Percentiles rank a stretch among this genome's conserved stretches.
These are phyloP conservation scores for Stichodactyla helianthus DNA, from an alignment of 64 coral and sea anemone genomes.

Conservation along the genomic window DNA sequence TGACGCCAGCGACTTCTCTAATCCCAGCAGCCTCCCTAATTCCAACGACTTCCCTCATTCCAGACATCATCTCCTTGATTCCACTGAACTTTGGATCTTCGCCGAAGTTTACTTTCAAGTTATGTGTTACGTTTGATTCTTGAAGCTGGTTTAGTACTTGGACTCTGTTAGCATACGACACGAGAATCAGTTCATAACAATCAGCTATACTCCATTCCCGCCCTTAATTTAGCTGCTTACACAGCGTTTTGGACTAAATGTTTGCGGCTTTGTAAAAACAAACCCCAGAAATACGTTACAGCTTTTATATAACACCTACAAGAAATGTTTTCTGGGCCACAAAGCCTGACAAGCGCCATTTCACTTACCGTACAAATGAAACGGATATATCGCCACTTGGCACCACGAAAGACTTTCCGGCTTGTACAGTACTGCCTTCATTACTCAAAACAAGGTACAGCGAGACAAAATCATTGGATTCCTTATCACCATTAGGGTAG, in stretches of 20 bases:
- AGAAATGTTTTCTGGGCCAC: no score
- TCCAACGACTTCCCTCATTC: background rate
- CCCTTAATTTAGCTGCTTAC: no score
- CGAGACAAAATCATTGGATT: background rate
- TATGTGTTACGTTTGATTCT: background rate
- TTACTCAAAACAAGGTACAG: background rate
- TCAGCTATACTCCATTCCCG: no score
- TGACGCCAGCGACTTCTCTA: background rate
- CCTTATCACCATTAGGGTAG: background rate
- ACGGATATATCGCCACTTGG: background rate
- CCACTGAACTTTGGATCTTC: background rate
- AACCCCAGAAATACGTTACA: no score
- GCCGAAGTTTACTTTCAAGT: background rate
- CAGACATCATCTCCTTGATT: background rate
- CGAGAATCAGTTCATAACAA: background rate
- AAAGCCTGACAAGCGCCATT: no score
- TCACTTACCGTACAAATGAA: background rate
- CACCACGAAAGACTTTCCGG: background rate
- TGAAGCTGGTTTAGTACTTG: background rate
- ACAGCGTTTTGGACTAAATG: no score
- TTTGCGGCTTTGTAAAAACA: no score
- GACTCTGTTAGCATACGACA: background rate
- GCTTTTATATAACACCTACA: no score
- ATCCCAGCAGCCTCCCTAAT: background rate
- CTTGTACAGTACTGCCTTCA: background rate